phyloP scores from a whole-genome alignment of 2,797 vertebrate genomes.

The Decapterus maruadsi region DNA sequence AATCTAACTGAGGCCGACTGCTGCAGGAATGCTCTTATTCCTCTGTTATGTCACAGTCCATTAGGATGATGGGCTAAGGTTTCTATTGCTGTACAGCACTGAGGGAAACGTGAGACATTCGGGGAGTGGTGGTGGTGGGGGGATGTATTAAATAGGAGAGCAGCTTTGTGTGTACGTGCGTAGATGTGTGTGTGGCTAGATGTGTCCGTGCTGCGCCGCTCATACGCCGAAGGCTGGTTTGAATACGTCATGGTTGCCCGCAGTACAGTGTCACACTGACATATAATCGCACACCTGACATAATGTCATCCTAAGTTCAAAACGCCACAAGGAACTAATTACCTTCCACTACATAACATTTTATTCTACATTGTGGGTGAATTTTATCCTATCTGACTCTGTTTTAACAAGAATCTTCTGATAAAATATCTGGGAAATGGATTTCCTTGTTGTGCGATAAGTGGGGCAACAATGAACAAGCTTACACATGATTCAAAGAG shows the following conservation, averaged over 20 bases:
- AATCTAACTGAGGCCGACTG: constrained; percentile 46
- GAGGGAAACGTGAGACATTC: constrained; percentile 55
- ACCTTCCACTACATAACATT: not conserved
- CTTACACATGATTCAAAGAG: constrained; percentile 15
- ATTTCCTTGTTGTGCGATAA: constrained; percentile 19
- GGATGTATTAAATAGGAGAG: constrained; percentile 21
- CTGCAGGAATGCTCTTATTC: constrained; percentile 61
- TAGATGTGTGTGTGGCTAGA: constrained; percentile 15
- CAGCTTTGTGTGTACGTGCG: constrained; percentile 10
- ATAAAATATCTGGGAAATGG: not conserved
- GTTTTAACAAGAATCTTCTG: not conserved
- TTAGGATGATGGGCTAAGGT: constrained; percentile 53
- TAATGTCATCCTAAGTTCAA: constrained; percentile 28
- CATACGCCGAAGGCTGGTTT: constrained; percentile 14
- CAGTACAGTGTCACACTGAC: constrained; percentile 35
- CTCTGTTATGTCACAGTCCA: constrained; percentile 62
- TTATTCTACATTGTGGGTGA: too few species aligned
- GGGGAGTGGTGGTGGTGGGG: constrained; percentile 10
- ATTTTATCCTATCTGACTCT: too few species aligned
- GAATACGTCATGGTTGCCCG: constrained; percentile 40
- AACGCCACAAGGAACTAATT: constrained; percentile 17
- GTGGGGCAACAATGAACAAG: not conserved
- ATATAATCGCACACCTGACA: constrained; percentile 34
- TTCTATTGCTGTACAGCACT: constrained; percentile 48
- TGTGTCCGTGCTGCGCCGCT: constrained; percentile 32